These are phyloP conservation scores for Pomacea canaliculata DNA, from an alignment of 2,888 invertebrate genomes.

Conservation along the genomic window DNA sequence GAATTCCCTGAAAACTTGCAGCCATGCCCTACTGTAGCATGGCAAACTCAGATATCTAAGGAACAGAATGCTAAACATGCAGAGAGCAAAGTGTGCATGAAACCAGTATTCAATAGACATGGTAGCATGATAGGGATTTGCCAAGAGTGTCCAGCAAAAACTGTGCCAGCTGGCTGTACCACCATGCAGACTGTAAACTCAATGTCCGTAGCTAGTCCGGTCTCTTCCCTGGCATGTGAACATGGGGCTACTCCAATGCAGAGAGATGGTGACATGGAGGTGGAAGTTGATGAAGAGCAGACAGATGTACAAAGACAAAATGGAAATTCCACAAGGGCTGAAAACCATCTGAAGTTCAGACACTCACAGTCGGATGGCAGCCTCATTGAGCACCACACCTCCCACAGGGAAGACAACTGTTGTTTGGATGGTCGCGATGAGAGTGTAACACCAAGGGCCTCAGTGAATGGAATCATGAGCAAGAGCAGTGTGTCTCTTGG, in stretches of 20 bases:
- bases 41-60: neutral
- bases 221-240: no score
- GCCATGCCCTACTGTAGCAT: neutral
- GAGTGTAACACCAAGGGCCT: neutral
- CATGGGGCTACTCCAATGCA: no score
- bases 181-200: neutral
- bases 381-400: neutral
- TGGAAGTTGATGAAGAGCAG: no score
- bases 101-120: conserved; percentile 4
- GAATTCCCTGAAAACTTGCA: neutral
- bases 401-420: neutral
- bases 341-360: neutral
- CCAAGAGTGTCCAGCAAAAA: neutral
- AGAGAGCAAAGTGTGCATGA: neutral
- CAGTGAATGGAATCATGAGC: neutral
- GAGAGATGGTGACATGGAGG: no score
- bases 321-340: no score
- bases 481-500: neutral
- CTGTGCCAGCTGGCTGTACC: neutral
- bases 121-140: conserved; percentile 14
- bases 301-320: no score
- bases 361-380: neutral
- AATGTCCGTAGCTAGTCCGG: no score
- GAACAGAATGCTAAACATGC: neutral
- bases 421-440: neutral